Evolutionary conservation across 1,140 invertebrate genomes (phyloP).

Genomic region (Schmidtea mediterranea): DNA sequence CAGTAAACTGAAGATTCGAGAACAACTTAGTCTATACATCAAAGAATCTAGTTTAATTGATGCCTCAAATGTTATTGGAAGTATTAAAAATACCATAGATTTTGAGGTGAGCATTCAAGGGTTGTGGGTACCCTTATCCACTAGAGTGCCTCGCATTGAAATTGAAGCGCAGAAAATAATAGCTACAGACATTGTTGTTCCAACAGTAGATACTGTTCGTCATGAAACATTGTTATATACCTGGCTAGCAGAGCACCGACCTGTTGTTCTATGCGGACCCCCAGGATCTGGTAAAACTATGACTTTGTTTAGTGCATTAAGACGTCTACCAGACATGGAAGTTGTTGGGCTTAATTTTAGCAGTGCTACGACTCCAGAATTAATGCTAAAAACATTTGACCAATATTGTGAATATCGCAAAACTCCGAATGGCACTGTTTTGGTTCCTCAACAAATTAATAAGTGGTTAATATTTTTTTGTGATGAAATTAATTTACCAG

Average conservation of each 20-base stretch:
- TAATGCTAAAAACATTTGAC: conserved; percentile 90
- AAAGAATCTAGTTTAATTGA: conserved; percentile 71
- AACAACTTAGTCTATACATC: conserved; percentile 79
- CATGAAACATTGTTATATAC: conserved; percentile 88
- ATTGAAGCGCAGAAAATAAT: conserved; percentile 98
- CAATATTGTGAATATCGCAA: conserved; percentile 91
- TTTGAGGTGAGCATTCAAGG: conserved; percentile 58
- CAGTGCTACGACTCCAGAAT: conserved; percentile 84
- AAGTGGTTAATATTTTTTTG: conserved; percentile 98
- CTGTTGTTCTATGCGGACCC: conserved; percentile 82
- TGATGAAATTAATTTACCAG: conserved; percentile 97
- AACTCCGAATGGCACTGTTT: conserved; percentile 78
- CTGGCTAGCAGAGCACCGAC: conserved; percentile 94
- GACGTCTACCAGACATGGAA: conserved; percentile 84
- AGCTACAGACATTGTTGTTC: conserved; percentile 85
- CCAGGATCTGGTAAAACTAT: conserved; percentile 98
- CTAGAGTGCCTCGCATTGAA: conserved; percentile 90
- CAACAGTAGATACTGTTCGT: conserved; percentile 86
- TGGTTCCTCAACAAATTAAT: conserved; percentile 70
- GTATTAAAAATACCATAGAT: conserved; percentile 53
- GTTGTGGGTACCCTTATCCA: conserved; percentile 83
- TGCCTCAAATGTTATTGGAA: conserved; percentile 36
- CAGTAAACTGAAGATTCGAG: conserved; percentile 67
- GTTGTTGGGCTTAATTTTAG: conserved; percentile 92
- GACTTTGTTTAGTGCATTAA: conserved; percentile 88